A percentile compares a stretch with the other conserved stretches of the same genome.
These are phyloP conservation scores for Isaurus tuberculatus DNA, from an alignment of 92 coral and sea anemone species.

Conservation along the genomic window DNA sequence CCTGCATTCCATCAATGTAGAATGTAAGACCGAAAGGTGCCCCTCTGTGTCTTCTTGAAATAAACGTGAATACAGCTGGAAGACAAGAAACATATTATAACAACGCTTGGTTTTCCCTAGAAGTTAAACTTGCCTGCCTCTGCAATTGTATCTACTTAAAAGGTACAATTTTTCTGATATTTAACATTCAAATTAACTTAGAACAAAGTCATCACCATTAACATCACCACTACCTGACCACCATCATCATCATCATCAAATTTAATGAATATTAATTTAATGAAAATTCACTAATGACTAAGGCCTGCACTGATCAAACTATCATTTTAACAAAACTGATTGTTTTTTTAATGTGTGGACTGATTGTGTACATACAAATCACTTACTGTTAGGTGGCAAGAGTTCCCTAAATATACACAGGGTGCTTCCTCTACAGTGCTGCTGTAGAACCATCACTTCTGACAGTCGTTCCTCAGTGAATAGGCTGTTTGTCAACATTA, in stretches of 20 bases:
- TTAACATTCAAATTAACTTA: no score
- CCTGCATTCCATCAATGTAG: slow-evolving; percentile 97
- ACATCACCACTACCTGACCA: no score
- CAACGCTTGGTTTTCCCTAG: background rate
- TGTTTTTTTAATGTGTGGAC: no score
- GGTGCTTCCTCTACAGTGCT: slow-evolving; percentile 98
- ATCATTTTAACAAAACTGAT: background rate
- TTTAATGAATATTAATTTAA: no score
- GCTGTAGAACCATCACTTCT: slow-evolving; percentile 97
- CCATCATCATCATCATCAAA: no score
- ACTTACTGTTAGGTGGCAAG: slow-evolving; percentile 96
- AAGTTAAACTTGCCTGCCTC: background rate
- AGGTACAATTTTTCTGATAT: no score
- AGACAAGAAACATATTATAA: slow-evolving; percentile 1
- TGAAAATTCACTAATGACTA: no score
- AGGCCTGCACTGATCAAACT: background rate
- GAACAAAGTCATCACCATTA: no score
- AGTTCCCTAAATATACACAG: slow-evolving; percentile 97
- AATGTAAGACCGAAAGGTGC: slow-evolving; percentile 98
- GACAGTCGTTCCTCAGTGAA: slow-evolving; percentile 94
- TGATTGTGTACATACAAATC: background rate
- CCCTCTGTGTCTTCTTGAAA: slow-evolving; percentile 97
- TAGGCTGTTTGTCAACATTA: slow-evolving; percentile 85
- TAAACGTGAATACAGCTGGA: slow-evolving; percentile 91
- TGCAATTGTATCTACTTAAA: no score